Conservation (phyloP, 2,797 vertebrate species). For the Ctenosaura bakeri region DNA sequence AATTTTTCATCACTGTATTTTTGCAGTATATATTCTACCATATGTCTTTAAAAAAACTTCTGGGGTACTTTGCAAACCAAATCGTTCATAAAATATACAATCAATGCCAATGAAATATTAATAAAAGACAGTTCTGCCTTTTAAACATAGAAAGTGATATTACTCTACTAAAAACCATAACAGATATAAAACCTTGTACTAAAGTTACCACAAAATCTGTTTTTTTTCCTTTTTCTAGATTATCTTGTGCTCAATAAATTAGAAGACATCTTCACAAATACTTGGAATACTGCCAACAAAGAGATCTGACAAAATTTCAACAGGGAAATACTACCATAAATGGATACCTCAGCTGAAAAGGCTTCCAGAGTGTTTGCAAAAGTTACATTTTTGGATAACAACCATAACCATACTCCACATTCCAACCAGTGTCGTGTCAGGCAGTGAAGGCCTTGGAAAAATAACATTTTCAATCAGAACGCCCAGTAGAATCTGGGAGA, state of each 20-base stretch:
- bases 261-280: background rate
- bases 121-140: background rate
- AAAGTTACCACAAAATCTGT: background rate
- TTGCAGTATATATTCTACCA: conserved; percentile 1
- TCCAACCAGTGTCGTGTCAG: background rate
- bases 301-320: background rate
- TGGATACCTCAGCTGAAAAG: background rate
- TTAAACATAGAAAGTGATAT: background rate
- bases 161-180: background rate
- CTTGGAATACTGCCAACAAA: background rate
- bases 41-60: conserved; percentile 1
- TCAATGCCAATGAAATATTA: background rate
- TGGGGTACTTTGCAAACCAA: background rate
- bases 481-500: too few species aligned
- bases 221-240: too few species aligned
- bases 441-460: background rate
- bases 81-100: background rate
- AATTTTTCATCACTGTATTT: background rate
- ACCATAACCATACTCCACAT: background rate
- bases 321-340: background rate
- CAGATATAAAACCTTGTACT: background rate
- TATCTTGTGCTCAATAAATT: background rate
- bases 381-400: too few species aligned
- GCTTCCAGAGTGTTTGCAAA: too few species aligned
- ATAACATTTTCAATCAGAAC: too few species aligned